These are phyloP conservation scores for Callopanchax toddi DNA, from an alignment of 2,113 vertebrate genomes.

Conservation along the genomic window DNA sequence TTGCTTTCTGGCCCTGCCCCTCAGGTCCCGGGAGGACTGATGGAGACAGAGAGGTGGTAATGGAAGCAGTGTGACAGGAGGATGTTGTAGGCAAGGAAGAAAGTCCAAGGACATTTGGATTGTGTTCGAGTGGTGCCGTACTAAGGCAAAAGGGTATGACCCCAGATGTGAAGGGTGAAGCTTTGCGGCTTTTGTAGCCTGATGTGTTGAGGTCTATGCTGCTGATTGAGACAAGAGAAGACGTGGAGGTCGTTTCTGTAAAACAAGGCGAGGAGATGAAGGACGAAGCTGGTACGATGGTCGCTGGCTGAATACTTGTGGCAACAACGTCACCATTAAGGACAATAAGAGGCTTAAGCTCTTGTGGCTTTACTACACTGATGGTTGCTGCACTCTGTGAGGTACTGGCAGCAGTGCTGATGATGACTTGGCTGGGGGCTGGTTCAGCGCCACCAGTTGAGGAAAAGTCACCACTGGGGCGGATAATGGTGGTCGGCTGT, in stretches of 20 bases:
- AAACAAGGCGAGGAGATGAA: constrained; percentile 55
- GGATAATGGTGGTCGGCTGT: constrained; percentile 37
- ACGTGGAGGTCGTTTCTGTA: constrained; percentile 48
- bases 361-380: constrained; percentile 29
- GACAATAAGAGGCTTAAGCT: constrained; percentile 68
- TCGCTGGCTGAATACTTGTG: constrained; percentile 50
- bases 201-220: constrained; percentile 46
- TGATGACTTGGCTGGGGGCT: constrained; percentile 24
- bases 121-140: constrained; percentile 45
- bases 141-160: constrained; percentile 54
- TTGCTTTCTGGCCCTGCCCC: constrained; percentile 52
- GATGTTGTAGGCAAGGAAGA: constrained; percentile 28
- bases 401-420: constrained; percentile 23
- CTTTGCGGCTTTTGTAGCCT: constrained; percentile 35
- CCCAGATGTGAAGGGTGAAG: constrained; percentile 36
- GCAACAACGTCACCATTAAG: constrained; percentile 62
- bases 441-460: constrained; percentile 8
- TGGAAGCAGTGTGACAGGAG: constrained; percentile 43
- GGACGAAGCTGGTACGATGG: constrained; percentile 48
- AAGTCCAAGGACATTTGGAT: constrained; percentile 47
- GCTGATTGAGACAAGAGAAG: constrained; percentile 18
- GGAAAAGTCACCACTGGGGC: constrained; percentile 46
- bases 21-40: constrained; percentile 14
- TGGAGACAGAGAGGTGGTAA: constrained; percentile 23
- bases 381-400: constrained; percentile 30